phyloP scores from a whole-genome alignment of 2,888 invertebrate species.

The Rosalia funebris region DNA sequence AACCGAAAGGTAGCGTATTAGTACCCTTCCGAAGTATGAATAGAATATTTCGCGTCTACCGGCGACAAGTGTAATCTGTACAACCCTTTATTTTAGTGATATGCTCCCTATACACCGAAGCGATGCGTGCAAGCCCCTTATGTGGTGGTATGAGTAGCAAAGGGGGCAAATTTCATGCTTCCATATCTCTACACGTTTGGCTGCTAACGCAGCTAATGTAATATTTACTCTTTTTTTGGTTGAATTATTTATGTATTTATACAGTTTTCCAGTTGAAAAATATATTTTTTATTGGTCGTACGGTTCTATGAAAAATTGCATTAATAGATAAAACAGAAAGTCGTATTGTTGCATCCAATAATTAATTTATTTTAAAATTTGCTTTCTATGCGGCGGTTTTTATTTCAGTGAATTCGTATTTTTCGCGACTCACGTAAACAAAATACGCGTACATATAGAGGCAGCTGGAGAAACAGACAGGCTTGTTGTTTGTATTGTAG shows the following conservation, averaged over 20 bases:
- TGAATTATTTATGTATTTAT: conserved; percentile 48
- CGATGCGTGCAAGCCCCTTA: conserved; percentile 15
- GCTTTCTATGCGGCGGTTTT: conserved; percentile 35
- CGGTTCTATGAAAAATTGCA: conserved; percentile 40
- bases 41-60: not conserved
- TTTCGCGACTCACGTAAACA: conserved; percentile 23
- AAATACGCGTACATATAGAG: conserved; percentile 10
- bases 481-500: conserved; percentile 20
- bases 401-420: conserved; percentile 17
- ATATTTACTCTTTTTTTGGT: conserved; percentile 47
- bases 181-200: conserved; percentile 43
- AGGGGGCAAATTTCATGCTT: conserved; percentile 29
- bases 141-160: conserved; percentile 33
- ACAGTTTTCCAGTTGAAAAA: conserved; percentile 54
- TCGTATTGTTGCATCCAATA: conserved; percentile 36
- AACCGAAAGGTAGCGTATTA: no score
- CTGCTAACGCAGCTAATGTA: conserved; percentile 42
- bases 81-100: not conserved
- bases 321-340: conserved; percentile 26
- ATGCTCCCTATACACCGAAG: not conserved
- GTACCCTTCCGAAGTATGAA: not conserved
- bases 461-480: conserved; percentile 23
- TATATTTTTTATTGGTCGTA: conserved; percentile 53
- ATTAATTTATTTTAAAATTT: conserved; percentile 47
- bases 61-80: not conserved